A percentile compares a stretch with the other conserved stretches of the same genome.
Conservation (phyloP, 2,113 vertebrate species). For the Phalacrocorax pelagicus region DNA sequence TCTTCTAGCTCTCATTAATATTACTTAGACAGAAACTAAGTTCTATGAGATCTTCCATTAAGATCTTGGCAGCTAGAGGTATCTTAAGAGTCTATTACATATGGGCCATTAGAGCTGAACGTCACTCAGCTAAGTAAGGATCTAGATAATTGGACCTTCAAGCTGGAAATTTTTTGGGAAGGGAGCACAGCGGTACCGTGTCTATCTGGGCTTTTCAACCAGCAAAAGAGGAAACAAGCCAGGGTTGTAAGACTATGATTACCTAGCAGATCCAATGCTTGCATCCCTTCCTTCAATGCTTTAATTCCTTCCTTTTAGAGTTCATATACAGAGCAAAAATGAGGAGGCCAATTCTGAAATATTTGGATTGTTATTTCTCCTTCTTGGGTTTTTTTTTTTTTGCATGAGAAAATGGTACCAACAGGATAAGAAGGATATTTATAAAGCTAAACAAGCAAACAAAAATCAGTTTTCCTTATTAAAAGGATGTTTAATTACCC, state of each 20-base stretch:
- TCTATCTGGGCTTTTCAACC: neutral
- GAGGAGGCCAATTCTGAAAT: neutral
- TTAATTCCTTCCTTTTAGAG: neutral
- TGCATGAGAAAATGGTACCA: neutral
- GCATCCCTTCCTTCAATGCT: neutral
- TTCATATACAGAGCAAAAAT: neutral
- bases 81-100: neutral
- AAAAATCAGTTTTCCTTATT: slow-evolving; percentile 18
- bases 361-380: neutral
- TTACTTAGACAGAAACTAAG: neutral
- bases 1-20: neutral
- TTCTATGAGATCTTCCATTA: neutral
- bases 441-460: slow-evolving; percentile 15
- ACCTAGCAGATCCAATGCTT: neutral
- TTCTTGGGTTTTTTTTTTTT: neutral
- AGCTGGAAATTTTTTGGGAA: neutral
- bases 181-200: neutral
- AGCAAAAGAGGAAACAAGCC: neutral
- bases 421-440: neutral
- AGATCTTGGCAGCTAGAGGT: neutral
- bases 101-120: neutral
- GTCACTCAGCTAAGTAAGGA: neutral
- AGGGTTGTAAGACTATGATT: neutral
- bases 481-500: slow-evolving; percentile 42
- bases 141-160: neutral